Conservation (phyloP, 2,888 invertebrate species). For the Agrotis puta region DNA sequence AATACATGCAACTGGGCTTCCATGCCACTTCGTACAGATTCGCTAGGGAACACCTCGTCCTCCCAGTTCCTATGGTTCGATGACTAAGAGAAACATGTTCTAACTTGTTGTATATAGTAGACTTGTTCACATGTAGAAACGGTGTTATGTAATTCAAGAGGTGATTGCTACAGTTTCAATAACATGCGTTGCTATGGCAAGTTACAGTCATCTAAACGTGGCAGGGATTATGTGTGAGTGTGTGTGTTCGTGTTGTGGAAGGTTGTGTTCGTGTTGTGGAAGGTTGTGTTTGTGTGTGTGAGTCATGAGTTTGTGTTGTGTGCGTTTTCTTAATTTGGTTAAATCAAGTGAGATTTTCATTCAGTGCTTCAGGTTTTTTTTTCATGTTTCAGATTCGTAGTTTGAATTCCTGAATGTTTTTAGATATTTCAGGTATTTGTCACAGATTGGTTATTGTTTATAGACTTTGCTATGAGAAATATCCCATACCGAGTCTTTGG, state of each 20-base stretch:
- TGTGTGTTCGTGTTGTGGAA: not conserved
- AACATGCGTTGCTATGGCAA: constrained; percentile 30
- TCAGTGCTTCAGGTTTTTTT: not conserved
- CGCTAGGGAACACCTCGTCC: constrained; percentile 69
- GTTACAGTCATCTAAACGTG: constrained; percentile 49
- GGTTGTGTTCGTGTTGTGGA: not conserved
- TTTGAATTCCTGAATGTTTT: too few species aligned
- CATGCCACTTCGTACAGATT: constrained; percentile 64
- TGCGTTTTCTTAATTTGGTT: not conserved
- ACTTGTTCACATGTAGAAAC: constrained; percentile 36
- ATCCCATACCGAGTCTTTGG: too few species aligned
- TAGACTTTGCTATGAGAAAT: too few species aligned
- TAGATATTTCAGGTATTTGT: too few species aligned
- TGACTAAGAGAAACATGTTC: constrained; percentile 46
- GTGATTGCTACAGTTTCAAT: constrained; percentile 37
- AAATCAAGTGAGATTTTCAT: not conserved
- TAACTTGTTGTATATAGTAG: constrained; percentile 11
- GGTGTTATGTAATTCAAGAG: constrained; percentile 33
- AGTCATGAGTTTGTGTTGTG: constrained; percentile 16
- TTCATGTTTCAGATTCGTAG: too few species aligned
- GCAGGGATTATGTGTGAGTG: not conserved
- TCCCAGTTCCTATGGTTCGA: constrained; percentile 29
- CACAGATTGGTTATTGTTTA: too few species aligned
- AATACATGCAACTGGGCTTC: constrained; percentile 53
- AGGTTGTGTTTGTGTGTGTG: constrained; percentile 8